Evolutionary conservation across 1,140 invertebrate species (phyloP), one percentile per base, ranked within the genome.

Genomic region (Drosophila miranda): DNA sequence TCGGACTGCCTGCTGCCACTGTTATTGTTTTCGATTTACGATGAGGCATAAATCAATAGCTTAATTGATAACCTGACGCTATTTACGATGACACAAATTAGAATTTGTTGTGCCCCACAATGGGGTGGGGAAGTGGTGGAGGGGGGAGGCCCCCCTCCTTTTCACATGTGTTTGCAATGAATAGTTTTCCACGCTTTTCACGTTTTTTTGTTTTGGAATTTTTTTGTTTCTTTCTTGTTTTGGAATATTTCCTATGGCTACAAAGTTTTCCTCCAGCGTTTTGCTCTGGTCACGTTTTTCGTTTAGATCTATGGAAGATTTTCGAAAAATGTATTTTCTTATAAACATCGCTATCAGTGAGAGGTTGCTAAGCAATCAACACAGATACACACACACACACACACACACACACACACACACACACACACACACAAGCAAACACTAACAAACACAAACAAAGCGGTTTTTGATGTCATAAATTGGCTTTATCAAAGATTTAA

Each of bases 71-170:
- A 86, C 81, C 72, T 69, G 73, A 78, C 82, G 82, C 81, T 84
- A 86, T 84, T 84, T 84, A 84, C 73, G 81, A 87, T 81, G 81
- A 86, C 81, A 86, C 81, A 86, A 86, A 86, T 86, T 86, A 86
- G 82, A 86, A 86, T 86, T 86, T 87, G 81, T 87, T 43, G 41
- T 21, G n/a, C 19, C 30, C 19, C 28, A 28, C 19, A 42, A 28
- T 13, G 19, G 23, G 14, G n/a, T 9, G n/a, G 3, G 23, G 49
- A 14, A 34, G 14, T 7, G 11, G n/a, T 26, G 9, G 16, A 14
- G 5, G 16, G 14, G 13, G 45, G 50, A 42, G 44, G 62, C 0
- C 16, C 16, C 16, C 16, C 16, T 48, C 59, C 11, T 68, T 68
- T 68, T 67, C 64, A 54, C 55, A 51, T 41, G 13, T 38, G 49